These are phyloP conservation scores for Panthera leo DNA, from an alignment of 2,113 vertebrate genomes.

Conservation along the genomic window DNA sequence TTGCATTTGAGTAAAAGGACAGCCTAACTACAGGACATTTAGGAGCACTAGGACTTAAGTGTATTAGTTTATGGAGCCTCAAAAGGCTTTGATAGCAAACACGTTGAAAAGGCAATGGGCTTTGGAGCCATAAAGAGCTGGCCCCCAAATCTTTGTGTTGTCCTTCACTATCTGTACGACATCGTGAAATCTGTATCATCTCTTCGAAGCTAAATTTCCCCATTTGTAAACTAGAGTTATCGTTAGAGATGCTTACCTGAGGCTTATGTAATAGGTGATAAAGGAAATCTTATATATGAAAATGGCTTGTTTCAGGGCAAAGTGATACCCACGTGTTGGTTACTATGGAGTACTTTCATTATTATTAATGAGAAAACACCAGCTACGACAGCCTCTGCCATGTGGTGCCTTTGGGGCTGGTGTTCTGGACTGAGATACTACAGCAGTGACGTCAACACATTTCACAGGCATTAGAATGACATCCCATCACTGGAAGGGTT, in stretches of 20 bases:
- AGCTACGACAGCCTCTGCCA: neutral
- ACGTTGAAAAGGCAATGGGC: slow-evolving; percentile 18
- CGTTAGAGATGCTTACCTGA: neutral
- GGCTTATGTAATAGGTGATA: neutral
- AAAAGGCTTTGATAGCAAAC: slow-evolving; percentile 51
- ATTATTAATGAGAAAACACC: slow-evolving; percentile 31
- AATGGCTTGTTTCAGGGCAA: neutral
- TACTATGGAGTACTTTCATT: slow-evolving; percentile 60
- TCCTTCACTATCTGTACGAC: neutral
- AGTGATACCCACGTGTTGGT: neutral
- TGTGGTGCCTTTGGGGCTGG: neutral
- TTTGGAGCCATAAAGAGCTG: slow-evolving; percentile 4
- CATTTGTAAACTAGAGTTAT: slow-evolving; percentile 9
- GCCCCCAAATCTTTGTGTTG: neutral
- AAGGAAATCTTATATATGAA: neutral
- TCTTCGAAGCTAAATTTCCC: neutral
- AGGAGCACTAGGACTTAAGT: neutral
- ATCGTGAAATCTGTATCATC: neutral
- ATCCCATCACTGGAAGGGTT: slow-evolving; percentile 25
- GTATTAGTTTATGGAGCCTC: slow-evolving; percentile 41
- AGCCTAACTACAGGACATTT: neutral
- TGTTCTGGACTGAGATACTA: slow-evolving; percentile 43
- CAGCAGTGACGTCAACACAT: neutral
- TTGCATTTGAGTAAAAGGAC: slow-evolving; percentile 27
- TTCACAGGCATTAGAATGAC: slow-evolving; percentile 46